Percentiles rank a stretch among this genome's conserved stretches.
phyloP scores from a whole-genome alignment of 2,888 invertebrate species.

The Oxytorus armatus region DNA sequence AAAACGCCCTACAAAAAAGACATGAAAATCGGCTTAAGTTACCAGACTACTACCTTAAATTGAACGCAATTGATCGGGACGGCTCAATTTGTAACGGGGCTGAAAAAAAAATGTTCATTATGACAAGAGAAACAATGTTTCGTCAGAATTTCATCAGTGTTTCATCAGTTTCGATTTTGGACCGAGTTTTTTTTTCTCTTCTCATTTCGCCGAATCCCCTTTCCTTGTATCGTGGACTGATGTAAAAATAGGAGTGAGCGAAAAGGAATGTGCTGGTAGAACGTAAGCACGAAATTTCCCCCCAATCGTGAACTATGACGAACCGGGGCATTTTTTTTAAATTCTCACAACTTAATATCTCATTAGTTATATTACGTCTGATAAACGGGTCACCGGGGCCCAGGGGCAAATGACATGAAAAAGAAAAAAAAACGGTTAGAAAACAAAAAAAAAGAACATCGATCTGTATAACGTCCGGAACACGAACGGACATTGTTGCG shows the following conservation, averaged over 20 bases:
- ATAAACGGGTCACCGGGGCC: conserved; percentile 5
- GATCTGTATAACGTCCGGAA: neutral
- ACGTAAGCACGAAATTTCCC: neutral
- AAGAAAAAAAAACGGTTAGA: neutral
- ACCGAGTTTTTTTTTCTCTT: neutral
- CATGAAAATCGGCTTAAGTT: no score
- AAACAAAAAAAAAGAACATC: neutral
- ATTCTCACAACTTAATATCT: neutral
- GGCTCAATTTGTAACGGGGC: no score
- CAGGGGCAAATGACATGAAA: neutral
- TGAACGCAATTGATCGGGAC: no score
- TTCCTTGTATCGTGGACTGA: neutral
- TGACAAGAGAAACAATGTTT: no score
- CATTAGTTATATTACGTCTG: neutral
- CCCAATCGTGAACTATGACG: neutral
- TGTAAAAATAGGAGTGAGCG: neutral
- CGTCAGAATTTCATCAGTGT: no score
- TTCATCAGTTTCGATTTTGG: neutral
- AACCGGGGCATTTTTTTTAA: neutral
- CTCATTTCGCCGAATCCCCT: neutral
- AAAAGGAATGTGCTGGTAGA: conserved; percentile 7
- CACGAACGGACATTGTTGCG: conserved; percentile 13
- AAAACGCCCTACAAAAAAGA: no score
- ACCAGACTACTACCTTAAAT: no score
- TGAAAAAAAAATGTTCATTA: no score